Evolutionary conservation across 35 echinoderm and acorn worm species (phyloP).

Genomic region (Apostichopus parvimensis): DNA sequence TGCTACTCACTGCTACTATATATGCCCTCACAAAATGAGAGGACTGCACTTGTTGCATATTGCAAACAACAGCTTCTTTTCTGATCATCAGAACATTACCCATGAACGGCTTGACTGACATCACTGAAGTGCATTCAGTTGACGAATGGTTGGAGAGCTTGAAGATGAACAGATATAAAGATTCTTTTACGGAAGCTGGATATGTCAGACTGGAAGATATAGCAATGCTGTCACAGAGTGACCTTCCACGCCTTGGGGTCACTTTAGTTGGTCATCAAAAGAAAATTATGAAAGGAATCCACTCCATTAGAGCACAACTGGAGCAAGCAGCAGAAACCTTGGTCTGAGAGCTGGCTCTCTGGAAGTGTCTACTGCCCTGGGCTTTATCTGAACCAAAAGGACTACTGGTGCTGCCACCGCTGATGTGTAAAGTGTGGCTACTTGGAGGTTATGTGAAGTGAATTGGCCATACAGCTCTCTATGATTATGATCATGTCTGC

Average conservation of each 20-base stretch:
- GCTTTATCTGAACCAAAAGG: too few relatives aligned
- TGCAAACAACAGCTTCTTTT: not conserved
- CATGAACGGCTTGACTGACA: constrained; percentile 74
- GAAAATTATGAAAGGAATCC: constrained; percentile 96
- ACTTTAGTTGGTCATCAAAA: constrained; percentile 93
- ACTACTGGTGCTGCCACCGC: not conserved
- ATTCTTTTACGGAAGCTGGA: constrained; percentile 82
- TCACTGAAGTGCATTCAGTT: constrained; percentile 73
- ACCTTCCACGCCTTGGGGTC: constrained; percentile 83
- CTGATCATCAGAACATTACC: constrained; percentile 45
- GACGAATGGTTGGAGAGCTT: constrained; percentile 93
- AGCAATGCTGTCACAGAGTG: constrained; percentile 67
- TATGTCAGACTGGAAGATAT: constrained; percentile 91
- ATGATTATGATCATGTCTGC: too few relatives aligned
- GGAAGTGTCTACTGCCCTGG: constrained; percentile 25
- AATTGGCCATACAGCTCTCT: too few relatives aligned
- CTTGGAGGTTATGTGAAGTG: too few relatives aligned
- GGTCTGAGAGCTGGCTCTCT: constrained; percentile 56
- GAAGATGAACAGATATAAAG: constrained; percentile 95
- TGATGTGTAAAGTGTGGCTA: constrained; percentile 3
- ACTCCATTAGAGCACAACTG: constrained; percentile 78
- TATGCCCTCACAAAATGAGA: too few relatives aligned
- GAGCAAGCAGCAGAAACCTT: constrained; percentile 84
- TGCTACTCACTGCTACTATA: too few relatives aligned
- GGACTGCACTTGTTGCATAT: too few relatives aligned